phyloP scores from a whole-genome alignment of 2,888 invertebrate genomes.

The Dryobotodes eremita region DNA sequence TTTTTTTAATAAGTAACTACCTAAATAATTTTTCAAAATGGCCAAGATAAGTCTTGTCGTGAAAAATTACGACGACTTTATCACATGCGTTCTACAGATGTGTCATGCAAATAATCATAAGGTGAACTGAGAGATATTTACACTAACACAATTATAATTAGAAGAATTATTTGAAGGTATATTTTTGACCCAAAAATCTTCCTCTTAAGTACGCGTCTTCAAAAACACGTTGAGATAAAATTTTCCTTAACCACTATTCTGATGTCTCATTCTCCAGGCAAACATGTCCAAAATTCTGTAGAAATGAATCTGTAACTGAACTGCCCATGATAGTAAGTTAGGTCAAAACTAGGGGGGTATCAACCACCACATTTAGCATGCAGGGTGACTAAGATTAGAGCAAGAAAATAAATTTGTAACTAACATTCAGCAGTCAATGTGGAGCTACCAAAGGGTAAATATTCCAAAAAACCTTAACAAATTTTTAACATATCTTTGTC shows the following conservation, averaged over 20 bases:
- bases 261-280: background rate
- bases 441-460: background rate
- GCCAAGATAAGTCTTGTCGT: background rate
- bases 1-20: background rate
- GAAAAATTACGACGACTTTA: too few species aligned
- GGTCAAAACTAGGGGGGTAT: background rate
- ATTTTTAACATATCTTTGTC: conserved; percentile 2
- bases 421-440: conserved; percentile 29
- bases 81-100: background rate
- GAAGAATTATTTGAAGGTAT: background rate
- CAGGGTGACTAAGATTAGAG: conserved; percentile 16
- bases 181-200: background rate
- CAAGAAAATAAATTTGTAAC: conserved; percentile 7
- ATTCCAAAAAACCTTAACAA: conserved; percentile 41
- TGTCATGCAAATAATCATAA: conserved; percentile 3
- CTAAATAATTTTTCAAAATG: background rate
- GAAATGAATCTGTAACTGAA: conserved; percentile 31
- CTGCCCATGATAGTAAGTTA: conserved; percentile 4
- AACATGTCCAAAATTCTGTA: conserved; percentile 18
- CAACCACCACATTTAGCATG: conserved; percentile 39
- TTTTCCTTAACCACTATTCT: background rate
- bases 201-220: background rate
- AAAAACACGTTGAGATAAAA: background rate
- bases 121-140: background rate
- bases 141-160: background rate